Base-by-base conservation (phyloP, 2,888 invertebrate species). In the Junonia oenone region DNA sequence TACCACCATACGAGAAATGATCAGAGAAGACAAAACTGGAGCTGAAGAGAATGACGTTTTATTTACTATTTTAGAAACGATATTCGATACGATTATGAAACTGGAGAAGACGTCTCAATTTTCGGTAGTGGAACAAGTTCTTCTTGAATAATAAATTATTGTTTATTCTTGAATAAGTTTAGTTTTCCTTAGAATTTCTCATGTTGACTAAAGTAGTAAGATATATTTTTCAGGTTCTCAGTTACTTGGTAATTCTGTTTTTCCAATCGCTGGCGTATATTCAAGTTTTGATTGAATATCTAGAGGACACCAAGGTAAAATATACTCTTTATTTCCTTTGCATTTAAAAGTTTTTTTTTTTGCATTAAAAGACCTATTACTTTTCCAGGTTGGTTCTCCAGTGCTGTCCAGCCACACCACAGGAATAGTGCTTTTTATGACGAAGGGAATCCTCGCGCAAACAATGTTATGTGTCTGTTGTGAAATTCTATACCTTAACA, bases 171-270 rank as follows among this genome's bases (percentile, higher is more conserved):
- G 5, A 22, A 3, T 22, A 22, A 22, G 5, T 22, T 5, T n/a
- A n/a, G n/a, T n/a, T n/a, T n/a, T n/a, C n/a, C n/a, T n/a, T n/a
- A n/a, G n/a, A n/a, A n/a, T n/a, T n/a, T n/a, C n/a, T n/a, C n/a
- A n/a, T n/a, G n/a, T n/a, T n/a, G n/a, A n/a, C n/a, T n/a, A n/a
- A n/a, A n/a, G n/a, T n/a, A n/a, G n/a, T 31, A 8, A 0, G n/a
- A 31, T 22, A 6, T 26, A 33, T 22, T 43, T 57, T 51, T 6
- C 51, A 58, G 58, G 45, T 58, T n/a, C 45, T 58, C 2, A 51
- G 14, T n/a, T 65, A 68, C 46, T 61, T 66, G 15, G 45, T 64
- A 6, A 58, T 65, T 13, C 58, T 64, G 6, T 67, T 70, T 38
- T 11, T 61, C 3, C 64, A 67, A 48, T 58, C 67, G 6, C 19